A percentile compares a stretch with the other conserved stretches of the same genome.
phyloP scores from a whole-genome alignment of 1,140 invertebrate genomes.

The Tenebrio molitor region DNA sequence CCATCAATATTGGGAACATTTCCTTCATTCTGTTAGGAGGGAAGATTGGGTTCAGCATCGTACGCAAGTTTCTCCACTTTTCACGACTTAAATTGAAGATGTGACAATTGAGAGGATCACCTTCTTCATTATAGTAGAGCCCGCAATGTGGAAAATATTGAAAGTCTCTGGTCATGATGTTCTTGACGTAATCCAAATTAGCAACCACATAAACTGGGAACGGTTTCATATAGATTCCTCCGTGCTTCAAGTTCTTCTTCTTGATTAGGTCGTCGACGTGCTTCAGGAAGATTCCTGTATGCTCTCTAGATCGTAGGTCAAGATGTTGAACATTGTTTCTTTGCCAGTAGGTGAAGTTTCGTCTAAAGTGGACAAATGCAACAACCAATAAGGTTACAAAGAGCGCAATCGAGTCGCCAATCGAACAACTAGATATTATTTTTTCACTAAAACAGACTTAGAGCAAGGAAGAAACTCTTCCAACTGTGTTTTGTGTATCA shows the following conservation, averaged over 20 bases:
- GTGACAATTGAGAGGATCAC: constrained; percentile 67
- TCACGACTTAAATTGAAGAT: constrained; percentile 66
- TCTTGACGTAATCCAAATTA: constrained; percentile 68
- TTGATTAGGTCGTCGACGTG: constrained; percentile 4
- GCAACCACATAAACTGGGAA: constrained; percentile 53
- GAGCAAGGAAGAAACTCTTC: too few relatives aligned
- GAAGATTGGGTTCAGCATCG: constrained; percentile 66
- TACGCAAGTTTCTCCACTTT: constrained; percentile 68
- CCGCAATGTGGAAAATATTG: constrained; percentile 66
- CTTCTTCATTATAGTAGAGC: constrained; percentile 63
- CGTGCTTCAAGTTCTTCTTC: constrained; percentile 13
- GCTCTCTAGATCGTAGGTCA: too few relatives aligned
- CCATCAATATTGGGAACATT: constrained; percentile 50
- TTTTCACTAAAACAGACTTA: too few relatives aligned
- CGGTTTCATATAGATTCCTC: constrained; percentile 39
- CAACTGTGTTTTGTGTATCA: too few relatives aligned
- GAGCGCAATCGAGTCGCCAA: too few relatives aligned
- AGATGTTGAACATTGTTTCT: too few relatives aligned
- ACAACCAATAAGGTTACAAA: too few relatives aligned
- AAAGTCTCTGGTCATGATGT: constrained; percentile 68
- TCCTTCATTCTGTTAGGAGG: neutral
- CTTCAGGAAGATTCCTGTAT: neutral
- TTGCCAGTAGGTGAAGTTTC: too few relatives aligned
- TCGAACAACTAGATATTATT: too few relatives aligned
- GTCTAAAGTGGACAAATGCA: too few relatives aligned